These are phyloP conservation scores for Echinops telfairi DNA, from an alignment of 2,113 vertebrate species.

Conservation along the genomic window DNA sequence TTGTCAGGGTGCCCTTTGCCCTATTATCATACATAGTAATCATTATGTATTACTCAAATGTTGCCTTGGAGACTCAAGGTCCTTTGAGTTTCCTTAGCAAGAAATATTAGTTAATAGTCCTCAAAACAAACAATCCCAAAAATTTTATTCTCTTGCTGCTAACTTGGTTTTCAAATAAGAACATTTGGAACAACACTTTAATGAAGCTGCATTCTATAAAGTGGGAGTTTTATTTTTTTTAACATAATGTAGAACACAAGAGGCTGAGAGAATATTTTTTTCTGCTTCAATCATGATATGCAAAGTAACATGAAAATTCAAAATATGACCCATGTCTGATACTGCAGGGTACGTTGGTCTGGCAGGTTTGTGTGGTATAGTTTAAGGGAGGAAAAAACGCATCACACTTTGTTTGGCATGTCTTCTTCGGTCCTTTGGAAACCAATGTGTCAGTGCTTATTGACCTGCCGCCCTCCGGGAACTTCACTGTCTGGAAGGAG, in stretches of 20 bases:
- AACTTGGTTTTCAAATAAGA: constrained; percentile 6
- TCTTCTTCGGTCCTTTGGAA: background rate
- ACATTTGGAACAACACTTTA: constrained; percentile 29
- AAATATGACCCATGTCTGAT: constrained; percentile 5
- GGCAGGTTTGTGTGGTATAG: background rate
- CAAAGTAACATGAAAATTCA: constrained; percentile 40
- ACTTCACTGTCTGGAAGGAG: constrained; percentile 21
- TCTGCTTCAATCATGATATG: constrained; percentile 1
- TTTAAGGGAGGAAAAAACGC: background rate
- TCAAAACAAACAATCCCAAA: constrained; percentile 46
- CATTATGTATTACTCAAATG: constrained; percentile 45
- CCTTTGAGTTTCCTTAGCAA: constrained; percentile 54
- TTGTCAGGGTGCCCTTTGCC: constrained; percentile 5
- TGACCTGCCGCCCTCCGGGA: background rate
- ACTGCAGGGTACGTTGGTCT: background rate
- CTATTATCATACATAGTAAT: background rate
- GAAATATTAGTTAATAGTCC: constrained; percentile 31
- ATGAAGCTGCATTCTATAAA: constrained; percentile 38
- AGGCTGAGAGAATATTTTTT: constrained; percentile 1
- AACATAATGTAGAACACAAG: constrained; percentile 37
- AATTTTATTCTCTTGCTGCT: constrained; percentile 31
- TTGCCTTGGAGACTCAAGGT: constrained; percentile 1
- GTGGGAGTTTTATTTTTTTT: constrained; percentile 3
- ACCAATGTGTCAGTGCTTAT: background rate
- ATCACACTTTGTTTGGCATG: background rate